phyloP scores from a whole-genome alignment of 2,797 vertebrate species.

The Characodon lateralis region DNA sequence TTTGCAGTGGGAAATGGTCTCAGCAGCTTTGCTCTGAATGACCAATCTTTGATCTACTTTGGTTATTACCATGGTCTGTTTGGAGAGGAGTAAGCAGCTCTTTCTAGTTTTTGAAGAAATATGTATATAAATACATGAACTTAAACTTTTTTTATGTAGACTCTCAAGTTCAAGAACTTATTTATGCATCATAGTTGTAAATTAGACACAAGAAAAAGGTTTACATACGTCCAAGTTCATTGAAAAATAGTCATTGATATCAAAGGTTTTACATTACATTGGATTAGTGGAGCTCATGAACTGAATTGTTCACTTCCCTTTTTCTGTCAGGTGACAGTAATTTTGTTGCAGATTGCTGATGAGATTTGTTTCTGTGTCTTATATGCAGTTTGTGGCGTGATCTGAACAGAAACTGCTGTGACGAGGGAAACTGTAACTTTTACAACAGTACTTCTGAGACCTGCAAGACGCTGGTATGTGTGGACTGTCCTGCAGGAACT shows the following conservation, averaged over 20 bases:
- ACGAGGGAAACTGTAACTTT: slow-evolving; percentile 77
- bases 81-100: slow-evolving; percentile 78
- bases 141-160: not conserved
- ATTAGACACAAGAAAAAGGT: not conserved
- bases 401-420: slow-evolving; percentile 80
- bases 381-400: slow-evolving; percentile 78
- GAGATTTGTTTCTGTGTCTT: slow-evolving; percentile 4
- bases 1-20: slow-evolving; percentile 83
- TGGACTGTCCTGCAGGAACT: not conserved
- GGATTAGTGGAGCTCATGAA: not conserved
- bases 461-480: slow-evolving; percentile 67
- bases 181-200: not conserved
- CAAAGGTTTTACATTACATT: not conserved
- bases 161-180: not conserved
- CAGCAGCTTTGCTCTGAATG: slow-evolving; percentile 78
- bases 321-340: not conserved
- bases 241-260: not conserved
- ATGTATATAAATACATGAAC: not conserved
- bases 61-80: slow-evolving; percentile 84
- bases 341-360: not conserved
- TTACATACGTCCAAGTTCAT: not conserved
- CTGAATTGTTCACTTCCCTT: not conserved
- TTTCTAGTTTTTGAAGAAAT: not conserved
- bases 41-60: slow-evolving; percentile 81
- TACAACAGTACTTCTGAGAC: slow-evolving; percentile 64